Evolutionary conservation across 2,113 vertebrate genomes (phyloP).

Genomic region (Calidris pugnax): DNA sequence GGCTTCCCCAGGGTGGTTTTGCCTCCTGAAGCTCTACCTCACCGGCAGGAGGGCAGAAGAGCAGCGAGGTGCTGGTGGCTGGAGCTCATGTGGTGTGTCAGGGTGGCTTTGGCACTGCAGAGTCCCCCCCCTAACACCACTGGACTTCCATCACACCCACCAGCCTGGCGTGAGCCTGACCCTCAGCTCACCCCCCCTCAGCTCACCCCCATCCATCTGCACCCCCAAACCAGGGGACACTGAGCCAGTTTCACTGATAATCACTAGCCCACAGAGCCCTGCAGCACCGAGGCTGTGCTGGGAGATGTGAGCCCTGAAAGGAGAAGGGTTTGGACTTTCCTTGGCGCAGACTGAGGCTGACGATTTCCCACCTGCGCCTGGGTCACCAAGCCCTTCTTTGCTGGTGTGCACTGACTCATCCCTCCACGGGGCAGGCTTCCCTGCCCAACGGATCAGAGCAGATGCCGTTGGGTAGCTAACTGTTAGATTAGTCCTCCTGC

Average conservation of each 20-base stretch:
- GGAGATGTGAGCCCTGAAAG: not conserved
- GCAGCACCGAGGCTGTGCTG: not conserved
- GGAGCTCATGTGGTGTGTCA: rapidly evolving
- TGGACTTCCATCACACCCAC: rapidly evolving
- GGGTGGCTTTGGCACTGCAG: not conserved
- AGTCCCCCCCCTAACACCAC: not conserved
- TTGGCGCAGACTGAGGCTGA: too few species aligned
- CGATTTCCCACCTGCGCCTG: not conserved
- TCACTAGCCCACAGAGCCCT: not conserved
- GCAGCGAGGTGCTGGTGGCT: not conserved
- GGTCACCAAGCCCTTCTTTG: not conserved
- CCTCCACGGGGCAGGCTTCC: not conserved
- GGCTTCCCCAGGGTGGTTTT: not conserved
- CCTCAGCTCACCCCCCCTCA: not conserved
- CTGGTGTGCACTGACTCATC: rapidly evolving
- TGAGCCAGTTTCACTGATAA: not conserved
- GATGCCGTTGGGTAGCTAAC: constrained; percentile 32
- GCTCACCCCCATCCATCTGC: not conserved
- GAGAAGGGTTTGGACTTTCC: not conserved
- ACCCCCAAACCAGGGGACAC: rapidly evolving
- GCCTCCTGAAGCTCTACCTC: not conserved
- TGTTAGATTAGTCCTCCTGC: constrained; percentile 64
- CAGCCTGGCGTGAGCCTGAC: not conserved
- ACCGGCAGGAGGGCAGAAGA: not conserved
- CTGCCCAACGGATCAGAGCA: constrained; percentile 26